These are phyloP conservation scores for Actenoides hombroni DNA, from an alignment of 2,113 vertebrate genomes.

Conservation along the genomic window DNA sequence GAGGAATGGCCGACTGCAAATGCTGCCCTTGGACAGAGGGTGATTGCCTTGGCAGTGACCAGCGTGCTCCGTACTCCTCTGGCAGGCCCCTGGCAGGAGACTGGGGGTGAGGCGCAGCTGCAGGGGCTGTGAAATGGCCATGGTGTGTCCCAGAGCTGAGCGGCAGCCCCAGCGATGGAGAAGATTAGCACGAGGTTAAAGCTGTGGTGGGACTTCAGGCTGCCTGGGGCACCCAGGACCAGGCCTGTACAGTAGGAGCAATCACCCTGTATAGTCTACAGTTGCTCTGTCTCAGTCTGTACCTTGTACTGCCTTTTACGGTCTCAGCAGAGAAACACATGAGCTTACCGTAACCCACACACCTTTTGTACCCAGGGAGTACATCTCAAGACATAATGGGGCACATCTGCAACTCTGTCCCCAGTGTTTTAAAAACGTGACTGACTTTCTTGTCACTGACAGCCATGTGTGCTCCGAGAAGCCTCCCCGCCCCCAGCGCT, in stretches of 20 bases:
- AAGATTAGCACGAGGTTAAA: rapidly evolving
- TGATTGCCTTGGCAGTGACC: rapidly evolving
- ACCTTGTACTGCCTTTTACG: neutral
- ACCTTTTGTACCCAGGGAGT: slow-evolving; percentile 20
- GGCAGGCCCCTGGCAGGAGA: neutral
- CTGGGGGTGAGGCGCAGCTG: rapidly evolving
- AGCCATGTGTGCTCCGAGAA: slow-evolving; percentile 5
- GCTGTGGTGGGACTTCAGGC: neutral
- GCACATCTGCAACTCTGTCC: slow-evolving; percentile 34
- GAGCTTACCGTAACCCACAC: slow-evolving; percentile 17
- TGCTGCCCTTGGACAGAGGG: neutral
- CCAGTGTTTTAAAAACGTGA: slow-evolving; percentile 46
- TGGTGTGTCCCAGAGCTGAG: neutral
- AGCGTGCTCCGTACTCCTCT: rapidly evolving
- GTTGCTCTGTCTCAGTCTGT: neutral
- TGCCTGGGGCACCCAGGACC: neutral
- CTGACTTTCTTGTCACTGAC: slow-evolving; percentile 39
- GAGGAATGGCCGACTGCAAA: neutral
- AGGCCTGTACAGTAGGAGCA: rapidly evolving
- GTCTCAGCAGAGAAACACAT: neutral
- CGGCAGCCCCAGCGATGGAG: neutral
- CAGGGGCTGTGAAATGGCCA: rapidly evolving
- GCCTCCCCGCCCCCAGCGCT: neutral
- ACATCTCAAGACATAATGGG: slow-evolving; percentile 40
- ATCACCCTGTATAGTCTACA: rapidly evolving